Conservation (phyloP, 2,888 invertebrate species). For the Acleris emargana region DNA sequence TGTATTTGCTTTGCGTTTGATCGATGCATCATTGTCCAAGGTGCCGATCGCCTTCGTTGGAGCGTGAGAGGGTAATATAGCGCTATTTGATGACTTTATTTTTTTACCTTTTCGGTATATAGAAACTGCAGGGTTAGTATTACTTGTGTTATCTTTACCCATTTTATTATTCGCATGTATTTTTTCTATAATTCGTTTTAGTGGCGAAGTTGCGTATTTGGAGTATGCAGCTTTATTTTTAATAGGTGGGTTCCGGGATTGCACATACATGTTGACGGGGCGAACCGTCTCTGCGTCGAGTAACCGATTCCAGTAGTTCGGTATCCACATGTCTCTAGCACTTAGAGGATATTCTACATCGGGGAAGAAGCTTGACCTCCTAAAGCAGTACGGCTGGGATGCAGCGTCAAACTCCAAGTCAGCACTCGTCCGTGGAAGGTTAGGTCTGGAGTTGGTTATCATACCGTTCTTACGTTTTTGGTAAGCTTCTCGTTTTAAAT, state of each 20-base stretch:
- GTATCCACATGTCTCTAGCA: slow-evolving; percentile 60
- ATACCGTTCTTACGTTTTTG: slow-evolving; percentile 45
- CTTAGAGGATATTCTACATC: slow-evolving; percentile 67
- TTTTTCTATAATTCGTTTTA: slow-evolving; percentile 7
- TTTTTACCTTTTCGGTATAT: background rate
- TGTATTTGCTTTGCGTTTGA: too few relatives aligned
- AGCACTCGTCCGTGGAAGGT: slow-evolving; percentile 15
- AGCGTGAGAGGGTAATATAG: background rate
- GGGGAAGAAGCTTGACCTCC: slow-evolving; percentile 54
- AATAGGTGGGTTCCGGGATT: too few relatives aligned
- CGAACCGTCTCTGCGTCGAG: slow-evolving; percentile 35
- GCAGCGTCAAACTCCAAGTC: slow-evolving; percentile 36
- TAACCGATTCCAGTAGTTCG: slow-evolving; percentile 56
- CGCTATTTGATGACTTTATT: background rate
- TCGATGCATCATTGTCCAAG: background rate
- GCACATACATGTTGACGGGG: slow-evolving; percentile 7
- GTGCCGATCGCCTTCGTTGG: background rate
- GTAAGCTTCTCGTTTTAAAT: slow-evolving; percentile 16
- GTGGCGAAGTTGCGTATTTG: background rate
- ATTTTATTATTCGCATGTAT: slow-evolving; percentile 6
- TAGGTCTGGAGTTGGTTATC: slow-evolving; percentile 13
- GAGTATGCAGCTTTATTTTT: background rate
- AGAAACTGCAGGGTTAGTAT: background rate
- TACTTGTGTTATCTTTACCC: background rate
- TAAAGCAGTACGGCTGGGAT: slow-evolving; percentile 41